Evolutionary conservation across 1,140 invertebrate genomes (phyloP), one percentile per base, ranked within the genome.

Genomic region (Odontomachus brunneus): DNA sequence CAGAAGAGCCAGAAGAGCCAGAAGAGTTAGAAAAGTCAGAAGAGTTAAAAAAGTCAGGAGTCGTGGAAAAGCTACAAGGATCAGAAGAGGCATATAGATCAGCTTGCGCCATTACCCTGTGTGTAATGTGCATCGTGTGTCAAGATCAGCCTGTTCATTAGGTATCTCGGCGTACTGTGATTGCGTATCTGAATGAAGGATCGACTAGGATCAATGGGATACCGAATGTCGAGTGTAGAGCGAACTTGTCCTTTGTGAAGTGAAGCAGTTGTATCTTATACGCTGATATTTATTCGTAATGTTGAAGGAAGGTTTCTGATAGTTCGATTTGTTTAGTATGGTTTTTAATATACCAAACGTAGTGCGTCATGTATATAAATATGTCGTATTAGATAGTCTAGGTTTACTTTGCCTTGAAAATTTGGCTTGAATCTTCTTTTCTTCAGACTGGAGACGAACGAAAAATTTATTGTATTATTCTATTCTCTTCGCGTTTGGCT

Each of bases 131-230:
- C 86, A 85, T 88, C 87, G 87, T 88, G 87, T 88, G 86, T 88
- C 86, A 88, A 80, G 87, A 88, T 88, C 87, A 88, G 86, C 60
- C 86, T 88, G 87, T 88, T 86, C 87, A 88, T 88, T 78, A 62
- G 83, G 85, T 88, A 88, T 88, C 87, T 84, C 74, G 74, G 83
- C 86, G 76, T 88, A 88, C 84, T 83, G 71, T 57, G 69, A 84
- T 86, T 88, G 87, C 87, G 87, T 88, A 88, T 88, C 87, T 55
- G 86, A 88, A 88, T 88, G 87, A 88, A 88, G 86, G 83, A 88
- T 88, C 83, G 87, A 59, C 60, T 57, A 60, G 87, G 87, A 88
- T 88, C 87, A 88, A 85, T 87, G 73, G 80, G 86, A 88, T 88
- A 83, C 72, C 65, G 81, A 88, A 88, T 78, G 71, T 87, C 71